These are phyloP conservation scores for Alethe castanea DNA, from an alignment of 2,113 vertebrate genomes.

Conservation along the genomic window DNA sequence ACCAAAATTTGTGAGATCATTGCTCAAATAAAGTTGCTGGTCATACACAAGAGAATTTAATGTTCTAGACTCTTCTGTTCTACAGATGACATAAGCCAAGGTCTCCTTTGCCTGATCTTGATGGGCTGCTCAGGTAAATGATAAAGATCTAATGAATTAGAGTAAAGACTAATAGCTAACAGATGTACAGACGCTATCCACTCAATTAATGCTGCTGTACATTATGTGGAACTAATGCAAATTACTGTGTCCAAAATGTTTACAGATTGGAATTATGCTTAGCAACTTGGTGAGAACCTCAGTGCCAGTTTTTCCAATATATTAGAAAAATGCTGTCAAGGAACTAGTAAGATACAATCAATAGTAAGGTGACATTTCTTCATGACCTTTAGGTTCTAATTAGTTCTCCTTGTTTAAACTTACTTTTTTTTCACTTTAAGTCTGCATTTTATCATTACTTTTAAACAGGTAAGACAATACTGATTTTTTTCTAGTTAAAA, in stretches of 20 bases:
- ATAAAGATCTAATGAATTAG: conserved; percentile 55
- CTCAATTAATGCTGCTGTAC: conserved; percentile 58
- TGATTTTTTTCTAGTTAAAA: conserved; percentile 29
- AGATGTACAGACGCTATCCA: conserved; percentile 33
- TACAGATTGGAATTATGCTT: conserved; percentile 31
- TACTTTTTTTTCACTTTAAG: neutral
- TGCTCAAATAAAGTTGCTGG: neutral
- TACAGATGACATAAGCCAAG: neutral
- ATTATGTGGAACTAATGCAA: conserved; percentile 52
- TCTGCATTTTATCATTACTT: neutral
- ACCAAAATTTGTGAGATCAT: neutral
- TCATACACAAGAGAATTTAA: neutral
- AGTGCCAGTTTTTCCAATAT: neutral
- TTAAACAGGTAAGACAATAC: neutral
- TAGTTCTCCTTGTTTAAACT: neutral
- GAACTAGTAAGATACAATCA: neutral
- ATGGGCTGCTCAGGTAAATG: conserved; percentile 48
- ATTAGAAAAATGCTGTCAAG: neutral
- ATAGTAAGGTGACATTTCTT: neutral
- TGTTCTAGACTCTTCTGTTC: neutral
- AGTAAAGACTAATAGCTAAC: conserved; percentile 51
- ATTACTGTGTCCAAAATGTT: conserved; percentile 27
- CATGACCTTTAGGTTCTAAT: neutral
- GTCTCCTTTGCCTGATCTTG: conserved; percentile 30
- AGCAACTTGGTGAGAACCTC: neutral